phyloP scores from a whole-genome alignment of 2,797 vertebrate species.

The Coccyzus lansbergi region DNA sequence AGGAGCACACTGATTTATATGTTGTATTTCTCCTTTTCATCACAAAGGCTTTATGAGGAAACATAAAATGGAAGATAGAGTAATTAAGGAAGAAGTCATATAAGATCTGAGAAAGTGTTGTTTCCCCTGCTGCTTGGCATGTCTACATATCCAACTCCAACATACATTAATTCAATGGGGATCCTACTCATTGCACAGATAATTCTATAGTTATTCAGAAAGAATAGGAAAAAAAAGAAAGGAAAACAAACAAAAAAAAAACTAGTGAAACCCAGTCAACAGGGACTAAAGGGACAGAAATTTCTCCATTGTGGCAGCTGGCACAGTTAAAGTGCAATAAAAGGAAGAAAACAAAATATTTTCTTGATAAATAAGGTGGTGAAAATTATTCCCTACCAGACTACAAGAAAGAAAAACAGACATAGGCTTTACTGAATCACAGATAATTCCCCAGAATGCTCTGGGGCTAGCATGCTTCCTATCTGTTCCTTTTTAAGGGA shows the following conservation, averaged over 20 bases:
- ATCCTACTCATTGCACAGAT: not conserved
- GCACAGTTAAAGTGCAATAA: not conserved
- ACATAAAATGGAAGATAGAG: constrained; percentile 8
- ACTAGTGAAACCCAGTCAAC: not conserved
- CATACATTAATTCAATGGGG: not conserved
- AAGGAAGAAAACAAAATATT: not conserved
- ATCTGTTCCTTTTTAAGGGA: not conserved
- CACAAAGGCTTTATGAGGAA: not conserved
- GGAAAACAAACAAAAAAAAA: not conserved
- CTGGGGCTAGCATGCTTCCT: not conserved
- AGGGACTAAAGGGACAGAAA: not conserved
- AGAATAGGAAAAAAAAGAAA: not conserved
- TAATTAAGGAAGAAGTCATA: constrained; percentile 22
- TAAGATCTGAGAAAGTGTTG: not conserved
- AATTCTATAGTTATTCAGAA: not conserved
- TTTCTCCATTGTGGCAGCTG: not conserved
- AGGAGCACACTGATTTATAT: not conserved
- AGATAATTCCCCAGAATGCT: not conserved
- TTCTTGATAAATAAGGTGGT: not conserved
- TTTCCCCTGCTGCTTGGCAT: not conserved
- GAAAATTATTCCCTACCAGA: not conserved
- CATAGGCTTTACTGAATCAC: not conserved
- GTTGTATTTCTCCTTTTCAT: not conserved
- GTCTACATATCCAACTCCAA: not conserved
- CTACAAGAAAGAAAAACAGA: not conserved